Percentiles rank a stretch among this genome's conserved stretches.
Evolutionary conservation across 2,113 vertebrate genomes (phyloP).

Genomic region (Stercorarius parasiticus): DNA sequence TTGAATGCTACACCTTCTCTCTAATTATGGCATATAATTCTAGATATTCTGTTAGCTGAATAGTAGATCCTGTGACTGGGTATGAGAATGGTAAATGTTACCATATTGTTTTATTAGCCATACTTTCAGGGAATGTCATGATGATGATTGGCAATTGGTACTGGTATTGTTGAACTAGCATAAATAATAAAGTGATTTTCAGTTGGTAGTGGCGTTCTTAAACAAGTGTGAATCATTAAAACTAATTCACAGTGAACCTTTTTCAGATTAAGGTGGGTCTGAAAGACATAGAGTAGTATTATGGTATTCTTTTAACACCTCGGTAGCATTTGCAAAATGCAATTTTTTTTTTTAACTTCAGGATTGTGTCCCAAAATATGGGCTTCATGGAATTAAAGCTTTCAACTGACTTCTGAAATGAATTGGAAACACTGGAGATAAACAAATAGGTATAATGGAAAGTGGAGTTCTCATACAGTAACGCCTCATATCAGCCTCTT

Average conservation of each 20-base stretch:
- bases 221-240: neutral
- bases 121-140: neutral
- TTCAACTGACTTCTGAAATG: neutral
- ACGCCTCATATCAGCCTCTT: neutral
- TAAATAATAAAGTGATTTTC: neutral
- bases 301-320: neutral
- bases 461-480: neutral
- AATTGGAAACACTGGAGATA: neutral
- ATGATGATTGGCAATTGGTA: neutral
- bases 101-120: neutral
- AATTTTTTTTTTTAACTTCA: neutral
- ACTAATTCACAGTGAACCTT: neutral
- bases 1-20: neutral
- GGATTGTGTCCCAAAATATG: neutral
- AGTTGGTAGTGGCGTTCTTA: neutral
- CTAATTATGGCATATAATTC: neutral
- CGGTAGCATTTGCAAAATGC: neutral
- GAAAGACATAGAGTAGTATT: neutral
- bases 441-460: neutral
- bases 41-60: neutral
- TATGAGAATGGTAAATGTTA: neutral
- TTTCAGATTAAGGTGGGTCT: neutral
- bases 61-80: neutral
- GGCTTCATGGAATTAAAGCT: neutral
- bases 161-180: neutral